A percentile compares a stretch with the other conserved stretches of the same genome.
Conservation (phyloP, 2,797 vertebrate genomes). For the Urophycis tenuis region DNA sequence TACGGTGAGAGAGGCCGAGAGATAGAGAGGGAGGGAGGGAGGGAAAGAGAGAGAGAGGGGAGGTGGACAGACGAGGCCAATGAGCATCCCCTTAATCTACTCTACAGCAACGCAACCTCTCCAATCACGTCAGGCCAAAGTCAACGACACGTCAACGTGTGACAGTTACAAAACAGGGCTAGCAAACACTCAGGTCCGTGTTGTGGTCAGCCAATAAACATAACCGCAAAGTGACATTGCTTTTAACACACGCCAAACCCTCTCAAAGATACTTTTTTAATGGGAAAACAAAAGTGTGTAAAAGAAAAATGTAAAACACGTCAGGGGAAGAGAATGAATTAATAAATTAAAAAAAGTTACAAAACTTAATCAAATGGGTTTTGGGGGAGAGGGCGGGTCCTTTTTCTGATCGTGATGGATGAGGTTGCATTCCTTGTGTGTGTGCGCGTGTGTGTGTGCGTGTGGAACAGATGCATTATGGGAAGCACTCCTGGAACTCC, state of each 20-base stretch:
- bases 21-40: not conserved
- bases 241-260: not conserved
- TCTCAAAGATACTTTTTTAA: not conserved
- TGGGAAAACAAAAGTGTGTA: not conserved
- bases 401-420: slow-evolving; percentile 51
- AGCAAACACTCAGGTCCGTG: not conserved
- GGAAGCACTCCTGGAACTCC: not conserved
- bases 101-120: slow-evolving; percentile 17
- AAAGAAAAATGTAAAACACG: not conserved
- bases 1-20: not conserved
- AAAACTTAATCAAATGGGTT: not conserved
- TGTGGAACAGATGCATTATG: not conserved
- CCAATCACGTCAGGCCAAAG: slow-evolving; percentile 19
- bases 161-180: slow-evolving; percentile 18
- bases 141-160: slow-evolving; percentile 16
- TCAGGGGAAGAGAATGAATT: not conserved
- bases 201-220: slow-evolving; percentile 25
- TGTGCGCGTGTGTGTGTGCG: slow-evolving; percentile 29
- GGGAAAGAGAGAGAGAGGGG: not conserved
- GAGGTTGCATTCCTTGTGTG: slow-evolving; percentile 48
- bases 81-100: not conserved
- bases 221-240: slow-evolving; percentile 14
- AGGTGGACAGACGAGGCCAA: not conserved
- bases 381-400: not conserved
- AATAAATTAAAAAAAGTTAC: too few relatives aligned